Base-by-base conservation (phyloP, 2,797 vertebrate species). In the Champsocephalus gunnari region DNA sequence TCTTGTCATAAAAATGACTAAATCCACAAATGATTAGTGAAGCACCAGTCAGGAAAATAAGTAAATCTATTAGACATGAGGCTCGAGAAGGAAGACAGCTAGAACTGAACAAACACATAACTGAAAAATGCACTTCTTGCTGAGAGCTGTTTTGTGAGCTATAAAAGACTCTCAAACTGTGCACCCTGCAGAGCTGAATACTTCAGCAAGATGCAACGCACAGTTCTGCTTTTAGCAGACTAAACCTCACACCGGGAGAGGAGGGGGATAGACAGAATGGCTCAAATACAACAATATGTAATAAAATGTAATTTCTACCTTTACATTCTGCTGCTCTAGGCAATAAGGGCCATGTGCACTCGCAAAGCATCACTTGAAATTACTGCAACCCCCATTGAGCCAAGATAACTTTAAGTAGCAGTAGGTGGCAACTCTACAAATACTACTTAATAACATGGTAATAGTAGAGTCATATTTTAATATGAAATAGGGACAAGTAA, bases 1-100 rank as follows among this genome's bases (percentile, higher is more conserved):
- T 41, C 3, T 41, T 13, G 11, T 75, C 73, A 79, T 14, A 79
- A 71, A 79, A 80, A 70, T 73, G 63, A 84, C 41, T 41, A n/a
- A 61, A 75, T 73, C n/a, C 47, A 43, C 28, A 24, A 66, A 59
- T 60, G 12, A 73, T 65, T 50, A 45, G 8, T 43, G n/a, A 34
- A 28, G 49, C 16, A n/a, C 21, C 17, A 61, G 44, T 53, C 62
- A 16, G 51, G 61, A 79, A 71, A 75, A 66, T 47, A 72, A 41
- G 12, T 5, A 13, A 66, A 60, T 61, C n/a, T 56, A 32, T 77
- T 51, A 80, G 64, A 59, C 11, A 3, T 41, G 16, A 71, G 17
- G 34, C 44, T 19, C 7, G 3, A 32, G n/a, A 5, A 53, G 45
- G 38, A 12, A 53, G 17, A 65, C 19, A 44, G 61, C 38, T 21